These are phyloP conservation scores for Oreochromis aureus DNA, from an alignment of 2,113 vertebrate genomes.

Conservation along the genomic window DNA sequence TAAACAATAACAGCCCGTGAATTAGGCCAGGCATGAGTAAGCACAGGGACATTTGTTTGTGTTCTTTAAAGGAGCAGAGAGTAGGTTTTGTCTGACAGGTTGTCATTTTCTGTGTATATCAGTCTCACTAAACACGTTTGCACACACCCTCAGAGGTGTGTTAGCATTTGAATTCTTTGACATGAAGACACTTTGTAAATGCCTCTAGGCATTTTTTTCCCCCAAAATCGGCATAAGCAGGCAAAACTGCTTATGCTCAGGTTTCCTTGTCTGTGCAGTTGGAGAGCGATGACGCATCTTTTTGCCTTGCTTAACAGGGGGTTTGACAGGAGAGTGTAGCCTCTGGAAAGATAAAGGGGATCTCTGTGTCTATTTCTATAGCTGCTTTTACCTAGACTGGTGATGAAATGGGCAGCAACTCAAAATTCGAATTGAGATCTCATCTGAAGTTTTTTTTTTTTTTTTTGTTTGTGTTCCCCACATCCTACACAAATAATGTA, in stretches of 20 bases:
- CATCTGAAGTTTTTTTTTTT: too few relatives aligned
- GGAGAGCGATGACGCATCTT: neutral
- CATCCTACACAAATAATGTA: neutral
- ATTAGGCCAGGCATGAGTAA: neutral
- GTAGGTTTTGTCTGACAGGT: neutral
- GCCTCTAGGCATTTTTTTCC: neutral
- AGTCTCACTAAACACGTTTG: neutral
- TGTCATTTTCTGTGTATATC: neutral
- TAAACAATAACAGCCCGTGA: neutral
- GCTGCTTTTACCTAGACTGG: neutral
- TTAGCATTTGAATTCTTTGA: neutral
- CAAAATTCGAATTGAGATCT: neutral
- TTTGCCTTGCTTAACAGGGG: neutral
- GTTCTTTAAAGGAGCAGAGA: neutral
- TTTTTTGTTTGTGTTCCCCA: fast-evolving
- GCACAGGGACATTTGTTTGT: neutral
- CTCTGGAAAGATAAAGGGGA: neutral
- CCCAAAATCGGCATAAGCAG: neutral
- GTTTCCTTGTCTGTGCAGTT: neutral
- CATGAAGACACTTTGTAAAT: neutral
- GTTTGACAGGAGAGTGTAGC: neutral
- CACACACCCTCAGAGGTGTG: neutral
- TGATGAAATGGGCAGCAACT: neutral
- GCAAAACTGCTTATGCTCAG: neutral
- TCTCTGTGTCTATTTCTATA: neutral